Evolutionary conservation across 2,797 vertebrate genomes (phyloP).

Genomic region (Leucoraja ocellata): DNA sequence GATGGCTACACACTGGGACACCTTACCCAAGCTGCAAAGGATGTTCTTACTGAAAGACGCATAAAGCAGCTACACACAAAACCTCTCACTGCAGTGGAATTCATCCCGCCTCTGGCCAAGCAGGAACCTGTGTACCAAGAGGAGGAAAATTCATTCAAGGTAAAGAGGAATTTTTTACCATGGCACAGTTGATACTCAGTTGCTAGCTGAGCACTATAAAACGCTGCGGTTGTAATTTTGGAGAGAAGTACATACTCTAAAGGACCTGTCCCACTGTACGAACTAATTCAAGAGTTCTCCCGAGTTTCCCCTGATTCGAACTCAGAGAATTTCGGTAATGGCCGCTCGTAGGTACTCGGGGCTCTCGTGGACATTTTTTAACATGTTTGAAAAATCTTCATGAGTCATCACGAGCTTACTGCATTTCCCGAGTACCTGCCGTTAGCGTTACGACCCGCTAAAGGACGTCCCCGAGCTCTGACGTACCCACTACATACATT

Average conservation of each 20-base stretch:
- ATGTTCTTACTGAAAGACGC: slow-evolving; percentile 58
- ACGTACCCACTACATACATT: too few relatives aligned
- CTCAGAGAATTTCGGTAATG: too few relatives aligned
- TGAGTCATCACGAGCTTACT: too few relatives aligned
- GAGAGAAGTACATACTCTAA: neutral
- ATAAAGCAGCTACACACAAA: slow-evolving; percentile 53
- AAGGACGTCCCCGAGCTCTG: too few relatives aligned
- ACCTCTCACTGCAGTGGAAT: slow-evolving; percentile 60
- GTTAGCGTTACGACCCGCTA: too few relatives aligned
- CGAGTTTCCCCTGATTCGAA: too few relatives aligned
- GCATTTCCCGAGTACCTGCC: too few relatives aligned
- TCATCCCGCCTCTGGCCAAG: slow-evolving; percentile 55
- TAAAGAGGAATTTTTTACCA: slow-evolving; percentile 43
- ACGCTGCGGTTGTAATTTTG: neutral
- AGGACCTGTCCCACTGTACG: too few relatives aligned
- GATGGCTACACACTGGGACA: slow-evolving; percentile 72
- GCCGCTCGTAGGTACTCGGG: too few relatives aligned
- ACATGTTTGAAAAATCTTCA: too few relatives aligned
- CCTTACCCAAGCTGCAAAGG: slow-evolving; percentile 50
- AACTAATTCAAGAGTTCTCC: too few relatives aligned
- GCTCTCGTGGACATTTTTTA: too few relatives aligned
- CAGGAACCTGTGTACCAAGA: slow-evolving; percentile 67
- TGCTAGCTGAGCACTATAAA: neutral
- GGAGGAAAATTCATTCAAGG: slow-evolving; percentile 71
- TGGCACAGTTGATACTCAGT: neutral